Base-by-base conservation (phyloP, 2,797 vertebrate species). In the Botia almorhae region DNA sequence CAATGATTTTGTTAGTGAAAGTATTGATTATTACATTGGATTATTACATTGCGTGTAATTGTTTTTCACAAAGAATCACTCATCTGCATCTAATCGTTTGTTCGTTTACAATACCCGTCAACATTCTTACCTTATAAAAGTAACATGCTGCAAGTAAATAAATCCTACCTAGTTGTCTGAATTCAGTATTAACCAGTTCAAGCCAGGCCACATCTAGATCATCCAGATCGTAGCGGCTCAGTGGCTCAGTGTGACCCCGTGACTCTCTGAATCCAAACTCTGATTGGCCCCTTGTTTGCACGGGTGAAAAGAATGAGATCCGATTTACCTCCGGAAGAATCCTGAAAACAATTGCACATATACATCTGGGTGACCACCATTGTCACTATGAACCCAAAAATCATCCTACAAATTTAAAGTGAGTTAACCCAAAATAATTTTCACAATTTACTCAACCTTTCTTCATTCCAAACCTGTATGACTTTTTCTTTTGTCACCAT, bases 191-290 rank as follows among this genome's bases (percentile, higher is more conserved):
- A 84, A 96, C 95, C 76, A 98, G 93, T 80, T 96, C 96, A 89
- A 99, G 89, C 97, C 97, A 99, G 88, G 93, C 93, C 14, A 97
- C 96, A 14, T 99, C 97, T 12, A 97, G 94, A 88, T 99, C 97
- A 0, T 98, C 97, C 92, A 98, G 94, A 94, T 98, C 96, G 14
- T 98, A 98, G 88, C 94, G 95, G 88, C 94, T 95, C 87, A 95
- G 84, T 51, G 91, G 93, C 53, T 95, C 93, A 4, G 78, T 55
- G 81, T 93, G 90, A 29, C 93, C 88, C 2, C 89, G 91, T 87
- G 90, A 92, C 12, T 70, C 73, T 50, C 60, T 67, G 16, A 82
- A 82, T 16, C 89, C 87, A 0, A 87, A 89, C 82, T 85, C 86
- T 8, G 87, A 82, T 19, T 64, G 61, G 7, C 85, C 83, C 83